Evolutionary conservation across 2,797 vertebrate species (phyloP).

Genomic region (Peromyscus melanophrys): DNA sequence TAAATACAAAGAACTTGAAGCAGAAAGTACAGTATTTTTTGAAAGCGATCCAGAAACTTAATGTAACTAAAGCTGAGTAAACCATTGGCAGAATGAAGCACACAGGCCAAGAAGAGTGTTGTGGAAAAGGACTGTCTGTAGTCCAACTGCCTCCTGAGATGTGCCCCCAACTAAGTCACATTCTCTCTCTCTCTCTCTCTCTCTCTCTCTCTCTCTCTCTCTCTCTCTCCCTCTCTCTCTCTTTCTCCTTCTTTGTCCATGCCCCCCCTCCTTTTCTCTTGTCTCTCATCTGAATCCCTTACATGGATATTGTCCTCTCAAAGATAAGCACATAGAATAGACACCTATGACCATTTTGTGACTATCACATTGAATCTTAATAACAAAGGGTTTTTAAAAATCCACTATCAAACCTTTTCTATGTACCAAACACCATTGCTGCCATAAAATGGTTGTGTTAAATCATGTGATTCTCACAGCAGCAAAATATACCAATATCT

Average conservation of each 20-base stretch:
- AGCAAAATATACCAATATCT: background rate
- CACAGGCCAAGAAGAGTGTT: background rate
- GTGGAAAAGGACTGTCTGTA: background rate
- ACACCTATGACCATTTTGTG: conserved; percentile 14
- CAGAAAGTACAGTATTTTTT: background rate
- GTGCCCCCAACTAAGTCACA: background rate
- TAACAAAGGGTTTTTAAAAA: background rate
- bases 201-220: too few species aligned
- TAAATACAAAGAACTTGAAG: background rate
- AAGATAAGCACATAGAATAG: conserved; percentile 24
- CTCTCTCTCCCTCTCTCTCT: too few species aligned
- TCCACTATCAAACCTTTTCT: background rate
- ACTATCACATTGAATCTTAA: conserved; percentile 35
- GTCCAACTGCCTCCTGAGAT: background rate
- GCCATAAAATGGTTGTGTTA: background rate
- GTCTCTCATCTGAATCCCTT: background rate
- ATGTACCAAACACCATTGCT: background rate
- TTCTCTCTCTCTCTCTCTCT: background rate
- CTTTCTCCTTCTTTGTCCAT: too few species aligned
- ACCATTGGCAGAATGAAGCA: background rate
- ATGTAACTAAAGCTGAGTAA: background rate
- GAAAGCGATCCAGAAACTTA: background rate
- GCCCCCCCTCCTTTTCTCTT: too few species aligned
- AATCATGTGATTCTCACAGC: conserved; percentile 34
- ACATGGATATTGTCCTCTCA: conserved; percentile 13